Base-by-base conservation (phyloP, 2,888 invertebrate species). In the Laspeyria flexula region DNA sequence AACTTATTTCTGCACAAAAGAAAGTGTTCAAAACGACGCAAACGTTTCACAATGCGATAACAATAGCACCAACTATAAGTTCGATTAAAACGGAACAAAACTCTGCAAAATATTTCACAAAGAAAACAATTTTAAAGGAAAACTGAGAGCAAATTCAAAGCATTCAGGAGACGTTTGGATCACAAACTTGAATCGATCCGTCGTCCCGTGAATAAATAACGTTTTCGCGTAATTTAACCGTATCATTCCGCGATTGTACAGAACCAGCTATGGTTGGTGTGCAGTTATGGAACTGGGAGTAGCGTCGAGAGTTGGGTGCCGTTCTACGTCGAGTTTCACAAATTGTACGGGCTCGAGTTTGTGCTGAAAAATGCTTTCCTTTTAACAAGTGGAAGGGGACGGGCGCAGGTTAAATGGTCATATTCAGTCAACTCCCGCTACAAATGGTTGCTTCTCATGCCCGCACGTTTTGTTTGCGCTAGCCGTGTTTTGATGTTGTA, bases 321-420 rank as follows among this genome's bases (percentile, higher is more conserved):
- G 13, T 11, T 71, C 73, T 69, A 74, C 69, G 83, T 78, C 76
- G 73, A 77, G 79, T 70, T 68, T 79, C 81, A 83, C 83, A 86
- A 87, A 88, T 86, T 82, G 83, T 82, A 66, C 64, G 69, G 75
- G 72, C 74, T 69, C 71, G 69, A 72, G 70, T 66, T 63, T 57
- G 65, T 67, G 41, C 69, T 82, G 84, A 86, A 82, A 85, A 84
- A 86, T 85, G 76, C 73, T 76, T 74, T 76, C 78, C 76, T 83
- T 81, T 84, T 80, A 78, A 79, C 79, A 78, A 79, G 71, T 65
- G 61, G 74, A 71, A 74, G 70, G 76, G 67, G 71, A 71, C 65
- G 65, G 7, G 65, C 65, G 71, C 76, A 74, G 83, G 83, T 83
- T 83, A 82, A 85, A 85, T 81, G 79, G 76, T 79, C 77, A 80